Evolutionary conservation across 2,888 invertebrate genomes (phyloP), one percentile per base, ranked within the genome.

Genomic region (Xestia rhomboidea): DNA sequence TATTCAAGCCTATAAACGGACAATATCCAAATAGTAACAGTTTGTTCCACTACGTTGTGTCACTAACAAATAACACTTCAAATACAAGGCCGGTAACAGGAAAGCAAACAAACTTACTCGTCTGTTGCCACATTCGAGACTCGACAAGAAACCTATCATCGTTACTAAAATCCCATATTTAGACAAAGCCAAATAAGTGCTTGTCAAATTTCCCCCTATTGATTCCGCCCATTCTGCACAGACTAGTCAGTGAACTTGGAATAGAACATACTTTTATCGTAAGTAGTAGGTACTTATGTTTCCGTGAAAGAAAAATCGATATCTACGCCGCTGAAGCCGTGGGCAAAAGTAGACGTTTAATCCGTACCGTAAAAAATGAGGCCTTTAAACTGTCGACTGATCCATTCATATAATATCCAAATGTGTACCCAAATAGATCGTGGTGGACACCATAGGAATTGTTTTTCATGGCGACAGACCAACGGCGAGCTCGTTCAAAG

Each of bases 131-230:
- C 21, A 51, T 76, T 80, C 66, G 51, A 62, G 51, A 44, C 44
- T 8, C 24, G 41, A 66, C 46, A 57, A 64, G 63, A 78, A 78
- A 57, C 57, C 46, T 38, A 34, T 30, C 18, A 66, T 27, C 30
- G 44, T 57, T 41, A 72, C 54, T 41, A 72, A 24, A 41, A 44
- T 13, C 2, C 54, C 24, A 41, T 49, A 76, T 63, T 60, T 64
- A 68, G 46, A 64, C 13, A 57, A 76, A 79, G 68, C 79, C 83
- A 76, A 68, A 82, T 49, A 82, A 64, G 49, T 68, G 64, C 77
- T 76, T 27, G 54, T 30, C 34, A 74, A 68, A 49, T 24, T 82
- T 76, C 46, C 68, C 83, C 21, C 44, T n/a, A 49, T 7, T 1
- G 30, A 57, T 63, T 68, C 76, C 38, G n/a, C 30, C 15, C 27